phyloP scores from a whole-genome alignment of 2,888 invertebrate genomes.

The Homarus gammarus region DNA sequence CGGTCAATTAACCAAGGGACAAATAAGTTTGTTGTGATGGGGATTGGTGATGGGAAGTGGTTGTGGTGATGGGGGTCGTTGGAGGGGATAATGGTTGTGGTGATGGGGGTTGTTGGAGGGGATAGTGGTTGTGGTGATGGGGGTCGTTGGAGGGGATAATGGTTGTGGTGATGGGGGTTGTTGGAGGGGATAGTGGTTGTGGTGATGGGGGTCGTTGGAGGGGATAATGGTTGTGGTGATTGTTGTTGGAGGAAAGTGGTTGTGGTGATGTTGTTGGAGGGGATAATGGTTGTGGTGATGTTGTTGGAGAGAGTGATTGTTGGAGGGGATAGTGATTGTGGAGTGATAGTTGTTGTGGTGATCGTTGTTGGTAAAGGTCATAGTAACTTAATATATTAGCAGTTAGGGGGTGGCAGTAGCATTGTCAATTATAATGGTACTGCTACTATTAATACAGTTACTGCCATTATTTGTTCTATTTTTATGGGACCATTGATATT shows the following conservation, averaged over 20 bases:
- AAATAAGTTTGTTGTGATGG: neutral
- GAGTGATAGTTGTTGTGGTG: no score
- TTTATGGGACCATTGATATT: no score
- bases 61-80: neutral
- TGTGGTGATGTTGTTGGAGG: neutral
- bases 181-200: neutral
- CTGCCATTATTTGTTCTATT: no score
- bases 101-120: neutral
- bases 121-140: constrained; percentile 2
- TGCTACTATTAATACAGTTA: no score
- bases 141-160: neutral
- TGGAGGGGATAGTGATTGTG: no score
- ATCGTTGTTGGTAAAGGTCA: no score
- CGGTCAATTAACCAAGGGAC: neutral
- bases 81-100: neutral
- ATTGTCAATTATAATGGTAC: no score
- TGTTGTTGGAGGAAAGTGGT: neutral
- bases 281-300: neutral
- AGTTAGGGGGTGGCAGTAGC: no score
- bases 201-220: neutral
- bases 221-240: neutral
- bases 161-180: neutral
- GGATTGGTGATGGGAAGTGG: neutral
- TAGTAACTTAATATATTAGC: no score
- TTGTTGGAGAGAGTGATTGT: no score